phyloP scores from a whole-genome alignment of 1,140 invertebrate genomes.

The Panulirus ornatus region DNA sequence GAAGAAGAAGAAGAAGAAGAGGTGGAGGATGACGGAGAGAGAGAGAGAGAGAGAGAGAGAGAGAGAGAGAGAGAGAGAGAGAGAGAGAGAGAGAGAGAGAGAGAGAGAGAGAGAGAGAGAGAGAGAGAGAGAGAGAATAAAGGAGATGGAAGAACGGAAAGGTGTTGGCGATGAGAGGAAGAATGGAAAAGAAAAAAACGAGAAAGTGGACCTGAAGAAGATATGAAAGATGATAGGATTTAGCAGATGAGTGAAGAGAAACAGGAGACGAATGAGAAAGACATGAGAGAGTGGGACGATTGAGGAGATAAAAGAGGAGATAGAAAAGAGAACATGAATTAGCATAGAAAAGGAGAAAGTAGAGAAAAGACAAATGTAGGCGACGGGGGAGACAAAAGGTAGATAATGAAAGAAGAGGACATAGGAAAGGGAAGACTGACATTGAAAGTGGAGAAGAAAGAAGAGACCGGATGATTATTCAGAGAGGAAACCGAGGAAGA shows the following conservation, averaged over 20 bases:
- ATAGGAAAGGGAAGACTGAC: too few relatives aligned
- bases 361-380: not conserved
- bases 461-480: not conserved
- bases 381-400: not conserved
- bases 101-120: not conserved
- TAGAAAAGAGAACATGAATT: too few relatives aligned
- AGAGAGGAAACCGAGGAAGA: too few relatives aligned
- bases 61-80: not conserved
- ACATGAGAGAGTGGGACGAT: too few relatives aligned
- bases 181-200: not conserved
- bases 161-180: not conserved
- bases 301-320: too few relatives aligned
- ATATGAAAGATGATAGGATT: not conserved
- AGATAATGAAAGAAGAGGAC: not conserved
- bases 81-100: conserved; percentile 25
- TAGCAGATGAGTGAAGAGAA: too few relatives aligned
- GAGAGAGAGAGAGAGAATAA: conserved; percentile 36
- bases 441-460: not conserved
- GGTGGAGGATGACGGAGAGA: not conserved
- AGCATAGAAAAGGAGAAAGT: not conserved
- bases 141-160: not conserved
- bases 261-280: too few relatives aligned
- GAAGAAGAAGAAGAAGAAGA: conserved; percentile 23
- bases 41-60: conserved; percentile 19
- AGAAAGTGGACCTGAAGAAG: not conserved